Base-by-base conservation (phyloP, 2,888 invertebrate genomes). In the Scrobipalpa costella region DNA sequence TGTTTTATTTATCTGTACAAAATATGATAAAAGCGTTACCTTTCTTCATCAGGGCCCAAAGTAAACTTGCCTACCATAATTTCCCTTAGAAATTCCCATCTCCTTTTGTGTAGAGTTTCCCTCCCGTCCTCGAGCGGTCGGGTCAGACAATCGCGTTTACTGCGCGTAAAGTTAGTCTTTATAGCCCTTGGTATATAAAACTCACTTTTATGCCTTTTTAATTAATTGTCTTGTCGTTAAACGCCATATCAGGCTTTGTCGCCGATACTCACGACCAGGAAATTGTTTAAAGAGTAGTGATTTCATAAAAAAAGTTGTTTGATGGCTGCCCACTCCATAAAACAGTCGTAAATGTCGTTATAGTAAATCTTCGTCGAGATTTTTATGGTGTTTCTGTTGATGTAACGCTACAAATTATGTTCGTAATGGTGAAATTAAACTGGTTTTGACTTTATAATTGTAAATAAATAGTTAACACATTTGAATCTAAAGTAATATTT, bases 101-200 rank as follows among this genome's bases (percentile, higher is more conserved):
- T 76, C 68, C 67, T 77, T 70, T 71, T 76, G 68, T 71, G 64
- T 65, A 66, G 71, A 65, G 75, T 70, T 79, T 76, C 72, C 68
- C 73, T 73, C 73, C 5, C 70, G 73, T 70, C 79, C 81, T 83
- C 84, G 81, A 81, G 55, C 83, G 84, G 77, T 83, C 79, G 84
- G 83, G 84, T 81, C 84, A 87, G 86, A 90, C 92, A 92, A 91
- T 91, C 90, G 85, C 87, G 83, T 92, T 92, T 92, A 92, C 88
- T 90, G 88, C 88, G 80, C 88, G 91, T 92, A 92, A 92, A 92
- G 89, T 90, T 90, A 91, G 89, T 86, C 90, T 91, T 92, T 92
- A 92, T 91, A 89, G 90, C 87, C 79, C 81, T 84, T 77, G 78
- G 86, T 86, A 83, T 86, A 90, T 92, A 92, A 92, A 92, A 90